A percentile compares a stretch with the other conserved stretches of the same genome.
Conservation (phyloP, 2,888 invertebrate species). For the Cerastis rubricosa region DNA sequence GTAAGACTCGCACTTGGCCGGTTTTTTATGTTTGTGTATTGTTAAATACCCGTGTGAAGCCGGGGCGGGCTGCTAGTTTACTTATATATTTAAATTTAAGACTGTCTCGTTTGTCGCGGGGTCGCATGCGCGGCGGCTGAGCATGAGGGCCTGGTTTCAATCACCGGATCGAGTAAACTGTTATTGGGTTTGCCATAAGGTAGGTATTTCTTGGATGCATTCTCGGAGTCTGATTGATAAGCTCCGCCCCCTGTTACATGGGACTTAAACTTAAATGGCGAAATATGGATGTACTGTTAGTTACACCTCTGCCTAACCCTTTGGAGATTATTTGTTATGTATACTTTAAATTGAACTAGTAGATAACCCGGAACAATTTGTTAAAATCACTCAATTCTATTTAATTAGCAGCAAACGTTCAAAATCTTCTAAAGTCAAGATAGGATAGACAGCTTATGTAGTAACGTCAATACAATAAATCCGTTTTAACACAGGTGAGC, state of each 20-base stretch:
- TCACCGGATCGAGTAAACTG: neutral
- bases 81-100: neutral
- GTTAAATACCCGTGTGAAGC: no score
- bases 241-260: neutral
- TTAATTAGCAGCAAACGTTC: constrained; percentile 71
- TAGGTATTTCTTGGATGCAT: neutral
- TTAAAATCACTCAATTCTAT: constrained; percentile 66
- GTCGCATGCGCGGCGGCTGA: neutral
- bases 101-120: neutral
- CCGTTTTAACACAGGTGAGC: constrained; percentile 87
- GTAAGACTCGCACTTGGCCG: no score
- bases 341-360: neutral
- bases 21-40: no score
- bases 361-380: constrained; percentile 11
- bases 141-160: neutral
- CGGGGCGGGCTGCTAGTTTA: no score
- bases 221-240: neutral
- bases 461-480: constrained; percentile 87
- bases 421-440: constrained; percentile 65
- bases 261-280: neutral
- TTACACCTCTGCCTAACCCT: neutral
- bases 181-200: neutral
- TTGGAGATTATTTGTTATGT: neutral
- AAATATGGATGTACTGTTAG: neutral
- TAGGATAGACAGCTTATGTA: constrained; percentile 77